phyloP scores from a whole-genome alignment of 2,113 vertebrate species.

The Myanophis thanlyinensis region DNA sequence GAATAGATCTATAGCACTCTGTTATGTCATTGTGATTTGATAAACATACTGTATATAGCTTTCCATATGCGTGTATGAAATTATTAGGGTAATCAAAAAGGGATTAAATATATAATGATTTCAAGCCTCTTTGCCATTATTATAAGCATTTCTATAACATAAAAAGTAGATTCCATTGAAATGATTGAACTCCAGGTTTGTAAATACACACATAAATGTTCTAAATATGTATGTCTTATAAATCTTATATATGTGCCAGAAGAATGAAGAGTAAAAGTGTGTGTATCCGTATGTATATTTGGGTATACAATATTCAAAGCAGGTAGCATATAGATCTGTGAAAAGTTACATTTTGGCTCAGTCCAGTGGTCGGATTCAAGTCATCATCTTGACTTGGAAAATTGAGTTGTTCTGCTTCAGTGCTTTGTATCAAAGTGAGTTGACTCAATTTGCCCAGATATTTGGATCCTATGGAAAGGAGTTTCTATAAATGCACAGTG shows the following conservation, averaged over 20 bases:
- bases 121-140: background rate
- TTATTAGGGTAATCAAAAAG: constrained; percentile 1
- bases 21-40: background rate
- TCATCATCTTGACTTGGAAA: background rate
- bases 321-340: background rate
- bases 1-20: background rate
- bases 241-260: background rate
- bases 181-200: background rate
- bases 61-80: background rate
- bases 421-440: background rate
- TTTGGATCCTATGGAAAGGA: background rate
- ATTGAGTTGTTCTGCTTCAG: background rate
- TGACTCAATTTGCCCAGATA: background rate
- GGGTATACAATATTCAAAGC: background rate
- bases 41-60: constrained; percentile 3
- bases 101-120: background rate
- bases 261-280: background rate
- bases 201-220: background rate
- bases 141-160: background rate
- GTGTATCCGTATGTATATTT: background rate
- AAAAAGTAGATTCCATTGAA: constrained; percentile 2
- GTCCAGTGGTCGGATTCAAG: background rate
- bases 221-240: background rate
- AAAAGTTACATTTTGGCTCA: background rate
- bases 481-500: background rate